Percentiles rank a stretch among this genome's conserved stretches.
phyloP scores from a whole-genome alignment of 2,888 invertebrate genomes.

The Acleris sparsana region DNA sequence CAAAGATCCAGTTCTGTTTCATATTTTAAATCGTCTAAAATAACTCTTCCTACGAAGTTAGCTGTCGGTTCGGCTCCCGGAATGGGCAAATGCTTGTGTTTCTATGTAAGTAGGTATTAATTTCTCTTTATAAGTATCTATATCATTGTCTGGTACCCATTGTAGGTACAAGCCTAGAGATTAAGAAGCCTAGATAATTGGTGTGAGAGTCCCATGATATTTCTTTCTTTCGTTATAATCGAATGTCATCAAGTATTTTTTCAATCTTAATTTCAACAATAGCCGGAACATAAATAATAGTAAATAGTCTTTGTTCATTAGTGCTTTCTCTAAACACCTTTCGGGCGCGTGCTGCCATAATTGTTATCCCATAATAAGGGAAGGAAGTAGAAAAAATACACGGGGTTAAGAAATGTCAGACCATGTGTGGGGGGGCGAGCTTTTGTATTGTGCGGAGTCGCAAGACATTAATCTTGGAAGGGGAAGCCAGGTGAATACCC shows the following conservation, averaged over 20 bases:
- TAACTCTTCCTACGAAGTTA: background rate
- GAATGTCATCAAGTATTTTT: background rate
- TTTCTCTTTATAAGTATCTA: too few relatives aligned
- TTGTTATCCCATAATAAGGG: slow-evolving; percentile 67
- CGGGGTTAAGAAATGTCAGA: slow-evolving; percentile 58
- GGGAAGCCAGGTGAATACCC: slow-evolving; percentile 71
- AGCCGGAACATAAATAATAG: slow-evolving; percentile 39
- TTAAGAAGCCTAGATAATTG: too few relatives aligned
- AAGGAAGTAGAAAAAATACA: slow-evolving; percentile 67
- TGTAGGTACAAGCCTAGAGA: too few relatives aligned
- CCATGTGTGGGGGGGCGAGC: slow-evolving; percentile 74
- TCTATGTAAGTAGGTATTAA: too few relatives aligned
- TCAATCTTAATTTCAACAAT: slow-evolving; percentile 9
- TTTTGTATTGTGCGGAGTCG: slow-evolving; percentile 53
- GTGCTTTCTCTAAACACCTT: slow-evolving; percentile 79
- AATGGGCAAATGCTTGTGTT: too few relatives aligned
- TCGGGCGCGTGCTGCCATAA: slow-evolving; percentile 71
- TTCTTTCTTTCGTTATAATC: background rate
- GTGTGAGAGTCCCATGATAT: background rate
- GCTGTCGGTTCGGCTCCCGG: too few relatives aligned
- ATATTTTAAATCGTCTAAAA: background rate
- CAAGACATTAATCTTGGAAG: slow-evolving; percentile 75
- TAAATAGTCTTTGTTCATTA: slow-evolving; percentile 59
- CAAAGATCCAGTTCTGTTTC: background rate
- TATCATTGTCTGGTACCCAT: too few relatives aligned